Evolutionary conservation across 2,797 vertebrate species (phyloP).

Genomic region (Labeo calbasu): DNA sequence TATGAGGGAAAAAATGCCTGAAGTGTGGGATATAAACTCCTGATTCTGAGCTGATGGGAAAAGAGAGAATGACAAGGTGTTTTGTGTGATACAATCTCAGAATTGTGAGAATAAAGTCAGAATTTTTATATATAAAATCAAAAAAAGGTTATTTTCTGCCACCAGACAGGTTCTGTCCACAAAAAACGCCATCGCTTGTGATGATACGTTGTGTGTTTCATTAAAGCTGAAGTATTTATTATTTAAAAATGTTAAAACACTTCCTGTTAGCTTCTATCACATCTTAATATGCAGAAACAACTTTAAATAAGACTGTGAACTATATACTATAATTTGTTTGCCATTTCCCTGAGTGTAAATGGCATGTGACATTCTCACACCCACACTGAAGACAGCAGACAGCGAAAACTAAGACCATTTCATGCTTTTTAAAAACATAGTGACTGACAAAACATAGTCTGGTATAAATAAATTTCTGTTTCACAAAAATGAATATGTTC

Average conservation of each 20-base stretch:
- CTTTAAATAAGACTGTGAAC: background rate
- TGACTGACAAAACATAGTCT: background rate
- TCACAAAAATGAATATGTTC: background rate
- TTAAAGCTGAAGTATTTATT: background rate
- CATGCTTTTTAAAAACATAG: background rate
- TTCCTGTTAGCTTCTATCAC: background rate
- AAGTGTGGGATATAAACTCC: no score
- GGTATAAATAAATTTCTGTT: constrained; percentile 1
- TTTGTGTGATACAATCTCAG: no score
- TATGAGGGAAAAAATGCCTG: no score
- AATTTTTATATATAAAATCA: no score
- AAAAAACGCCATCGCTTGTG: background rate
- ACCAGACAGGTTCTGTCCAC: no score
- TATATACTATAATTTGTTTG: background rate
- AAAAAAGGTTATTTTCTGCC: no score
- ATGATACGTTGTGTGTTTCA: background rate
- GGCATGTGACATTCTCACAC: background rate
- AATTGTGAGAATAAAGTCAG: no score
- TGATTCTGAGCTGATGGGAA: no score
- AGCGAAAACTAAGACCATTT: background rate
- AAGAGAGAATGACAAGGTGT: no score
- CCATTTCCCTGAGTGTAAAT: background rate
- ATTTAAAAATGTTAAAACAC: background rate
- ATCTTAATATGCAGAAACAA: background rate
- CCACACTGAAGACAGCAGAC: background rate